phyloP scores from a whole-genome alignment of 2,113 vertebrate genomes.

The Daboia siamensis region DNA sequence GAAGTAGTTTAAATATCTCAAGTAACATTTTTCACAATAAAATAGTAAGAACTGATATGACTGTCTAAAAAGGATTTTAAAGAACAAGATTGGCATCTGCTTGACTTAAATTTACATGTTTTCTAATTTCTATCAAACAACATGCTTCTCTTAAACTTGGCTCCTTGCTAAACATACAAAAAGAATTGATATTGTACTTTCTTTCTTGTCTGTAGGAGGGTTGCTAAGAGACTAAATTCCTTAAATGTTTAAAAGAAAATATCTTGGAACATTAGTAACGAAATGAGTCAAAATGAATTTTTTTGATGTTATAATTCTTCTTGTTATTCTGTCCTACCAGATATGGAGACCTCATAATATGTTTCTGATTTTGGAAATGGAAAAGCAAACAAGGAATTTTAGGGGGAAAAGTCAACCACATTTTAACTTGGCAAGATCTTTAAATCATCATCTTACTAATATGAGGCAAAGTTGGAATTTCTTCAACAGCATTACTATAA shows the following conservation, averaged over 20 bases:
- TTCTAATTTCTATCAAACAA: slow-evolving; percentile 24
- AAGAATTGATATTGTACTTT: slow-evolving; percentile 51
- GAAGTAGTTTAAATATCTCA: background rate
- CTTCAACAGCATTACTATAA: background rate
- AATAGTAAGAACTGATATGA: background rate
- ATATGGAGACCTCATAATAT: background rate
- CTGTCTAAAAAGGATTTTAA: slow-evolving; percentile 16
- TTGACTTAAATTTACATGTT: background rate
- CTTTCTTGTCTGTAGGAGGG: slow-evolving; percentile 63
- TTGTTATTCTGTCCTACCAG: background rate
- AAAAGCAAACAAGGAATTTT: background rate
- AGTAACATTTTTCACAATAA: background rate
- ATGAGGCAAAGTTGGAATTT: background rate
- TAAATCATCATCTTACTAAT: background rate
- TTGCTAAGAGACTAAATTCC: slow-evolving; percentile 69
- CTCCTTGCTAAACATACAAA: slow-evolving; percentile 34
- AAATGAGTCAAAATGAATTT: slow-evolving; percentile 32
- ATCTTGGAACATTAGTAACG: slow-evolving; percentile 46
- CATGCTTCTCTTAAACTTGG: slow-evolving; percentile 35
- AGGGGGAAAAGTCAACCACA: background rate
- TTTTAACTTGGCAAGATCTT: background rate
- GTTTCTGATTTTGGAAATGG: background rate
- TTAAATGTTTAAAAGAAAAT: slow-evolving; percentile 47
- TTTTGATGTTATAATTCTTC: slow-evolving; percentile 8
- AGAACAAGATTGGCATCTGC: slow-evolving; percentile 1